These are phyloP conservation scores for Crotophaga sulcirostris DNA, from an alignment of 2,113 vertebrate genomes.

Conservation along the genomic window DNA sequence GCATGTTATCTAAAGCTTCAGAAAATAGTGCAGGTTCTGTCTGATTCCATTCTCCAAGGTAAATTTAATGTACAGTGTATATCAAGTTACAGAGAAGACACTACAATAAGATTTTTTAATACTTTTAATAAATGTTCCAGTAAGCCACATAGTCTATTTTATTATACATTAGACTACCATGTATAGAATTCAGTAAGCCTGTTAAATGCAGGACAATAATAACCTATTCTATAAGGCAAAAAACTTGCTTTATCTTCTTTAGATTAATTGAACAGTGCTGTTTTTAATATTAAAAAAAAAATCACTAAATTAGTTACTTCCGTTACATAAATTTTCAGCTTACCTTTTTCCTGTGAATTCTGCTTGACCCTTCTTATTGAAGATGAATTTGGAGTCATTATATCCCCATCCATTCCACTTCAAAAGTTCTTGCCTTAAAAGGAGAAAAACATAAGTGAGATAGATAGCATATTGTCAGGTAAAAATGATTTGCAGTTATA, in stretches of 20 bases:
- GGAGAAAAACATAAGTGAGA: background rate
- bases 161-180: background rate
- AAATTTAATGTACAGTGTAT: background rate
- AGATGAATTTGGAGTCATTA: constrained; percentile 91
- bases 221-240: background rate
- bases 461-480: background rate
- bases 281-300: background rate
- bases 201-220: background rate
- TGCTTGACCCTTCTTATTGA: constrained; percentile 96
- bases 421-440: constrained; percentile 91
- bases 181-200: background rate
- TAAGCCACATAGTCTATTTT: background rate
- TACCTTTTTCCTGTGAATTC: constrained; percentile 98
- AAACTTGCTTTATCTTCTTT: background rate
- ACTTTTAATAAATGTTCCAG: background rate
- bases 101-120: background rate
- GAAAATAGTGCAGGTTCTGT: background rate
- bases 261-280: background rate
- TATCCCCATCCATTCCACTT: constrained; percentile 99
- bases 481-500: background rate
- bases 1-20: background rate
- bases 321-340: background rate
- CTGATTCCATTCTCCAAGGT: background rate
- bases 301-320: background rate
- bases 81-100: background rate